Conservation (phyloP, 1,140 invertebrate species). For the Macrosteles quadrilineatus region DNA sequence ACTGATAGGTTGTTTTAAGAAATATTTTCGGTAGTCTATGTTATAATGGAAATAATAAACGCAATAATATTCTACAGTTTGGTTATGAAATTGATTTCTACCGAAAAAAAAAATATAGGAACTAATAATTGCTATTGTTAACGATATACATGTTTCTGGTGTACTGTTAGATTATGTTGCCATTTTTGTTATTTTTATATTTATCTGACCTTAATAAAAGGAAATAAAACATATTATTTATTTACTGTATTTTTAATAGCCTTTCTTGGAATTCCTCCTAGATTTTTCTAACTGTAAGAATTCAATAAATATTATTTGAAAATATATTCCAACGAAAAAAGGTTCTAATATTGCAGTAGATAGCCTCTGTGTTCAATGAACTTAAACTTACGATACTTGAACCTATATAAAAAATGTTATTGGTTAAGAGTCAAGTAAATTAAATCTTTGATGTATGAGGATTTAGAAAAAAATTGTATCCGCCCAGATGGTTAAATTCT, state of each 20-base stretch:
- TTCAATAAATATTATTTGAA: too few relatives aligned
- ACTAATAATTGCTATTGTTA: conserved; percentile 8
- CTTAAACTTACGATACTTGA: too few relatives aligned
- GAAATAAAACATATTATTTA: conserved; percentile 9
- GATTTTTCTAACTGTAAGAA: too few relatives aligned
- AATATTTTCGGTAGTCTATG: conserved; percentile 11
- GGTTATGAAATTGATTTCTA: conserved; percentile 6
- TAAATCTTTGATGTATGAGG: too few relatives aligned
- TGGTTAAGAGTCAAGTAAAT: too few relatives aligned
- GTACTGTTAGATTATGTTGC: conserved; percentile 12
- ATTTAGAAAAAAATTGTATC: too few relatives aligned
- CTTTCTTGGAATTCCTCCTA: too few relatives aligned
- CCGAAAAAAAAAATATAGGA: neutral
- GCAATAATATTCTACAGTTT: conserved; percentile 3
- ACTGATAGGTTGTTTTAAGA: conserved; percentile 16
- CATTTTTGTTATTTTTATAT: conserved; percentile 17
- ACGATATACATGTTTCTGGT: neutral
- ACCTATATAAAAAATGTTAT: too few relatives aligned
- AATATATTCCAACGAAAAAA: too few relatives aligned
- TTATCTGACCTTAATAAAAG: neutral
- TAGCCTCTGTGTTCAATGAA: too few relatives aligned
- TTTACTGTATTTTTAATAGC: neutral
- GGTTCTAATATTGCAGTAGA: too few relatives aligned
- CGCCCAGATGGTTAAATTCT: too few relatives aligned
- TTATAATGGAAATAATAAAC: conserved; percentile 12